Conservation (phyloP, 1,140 invertebrate species). For the Drosophila sucinea region DNA sequence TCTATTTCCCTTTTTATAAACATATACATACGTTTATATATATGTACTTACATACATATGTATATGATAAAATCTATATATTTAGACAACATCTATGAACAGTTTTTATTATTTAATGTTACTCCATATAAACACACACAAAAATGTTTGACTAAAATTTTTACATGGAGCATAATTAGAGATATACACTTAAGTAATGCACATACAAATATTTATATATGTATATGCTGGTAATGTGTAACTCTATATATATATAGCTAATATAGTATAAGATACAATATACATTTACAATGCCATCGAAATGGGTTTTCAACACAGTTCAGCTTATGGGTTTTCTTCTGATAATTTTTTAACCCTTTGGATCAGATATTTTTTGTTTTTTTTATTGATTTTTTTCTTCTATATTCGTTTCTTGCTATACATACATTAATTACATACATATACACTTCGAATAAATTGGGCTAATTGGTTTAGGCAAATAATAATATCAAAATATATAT, state of each 20-base stretch:
- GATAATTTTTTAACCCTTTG: not conserved
- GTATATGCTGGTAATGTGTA: not conserved
- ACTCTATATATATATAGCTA: conserved; percentile 15
- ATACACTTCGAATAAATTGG: not conserved
- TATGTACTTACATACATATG: no score
- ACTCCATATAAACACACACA: not conserved
- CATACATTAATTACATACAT: conserved; percentile 15
- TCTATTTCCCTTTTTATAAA: no score
- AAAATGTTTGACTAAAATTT: conserved; percentile 2
- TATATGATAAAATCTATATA: not conserved
- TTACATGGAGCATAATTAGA: not conserved
- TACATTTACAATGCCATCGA: conserved; percentile 5
- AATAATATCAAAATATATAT: not conserved
- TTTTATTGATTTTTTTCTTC: not conserved
- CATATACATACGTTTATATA: no score
- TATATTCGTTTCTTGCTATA: conserved; percentile 9
- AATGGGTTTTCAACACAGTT: conserved; percentile 10
- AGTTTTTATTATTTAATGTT: conserved; percentile 1
- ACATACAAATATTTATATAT: conserved; percentile 1
- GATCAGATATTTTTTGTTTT: not conserved
- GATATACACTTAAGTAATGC: not conserved
- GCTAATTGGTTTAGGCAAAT: conserved; percentile 1
- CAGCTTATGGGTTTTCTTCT: not conserved
- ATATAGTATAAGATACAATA: conserved; percentile 3
- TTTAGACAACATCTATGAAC: conserved; percentile 2